Base-by-base conservation (phyloP, 2,113 vertebrate species). In the Chlorodrepanis virens region DNA sequence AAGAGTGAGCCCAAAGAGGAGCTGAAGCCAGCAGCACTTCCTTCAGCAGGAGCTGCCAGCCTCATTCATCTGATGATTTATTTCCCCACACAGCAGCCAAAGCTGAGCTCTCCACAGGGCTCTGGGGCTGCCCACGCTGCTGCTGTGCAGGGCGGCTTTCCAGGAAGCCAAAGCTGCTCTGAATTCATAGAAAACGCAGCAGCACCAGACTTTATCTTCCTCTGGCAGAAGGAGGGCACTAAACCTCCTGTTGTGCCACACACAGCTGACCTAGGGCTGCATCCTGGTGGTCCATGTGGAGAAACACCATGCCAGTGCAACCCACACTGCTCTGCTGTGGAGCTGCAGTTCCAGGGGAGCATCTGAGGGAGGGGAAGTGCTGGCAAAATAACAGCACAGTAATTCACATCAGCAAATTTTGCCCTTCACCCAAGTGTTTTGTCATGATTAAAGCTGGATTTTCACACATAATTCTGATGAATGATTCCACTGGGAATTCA, bases 81-180 rank as follows among this genome's bases (percentile, higher is more conserved):
- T 67, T 59, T 50, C 76, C 33, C 53, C 0, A 11, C 47, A 42
- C 50, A 52, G 91, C 78, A 56, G 40, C 82, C 72, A 76, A 81
- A 23, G 10, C 82, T 2, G 31, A 70, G 74, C 53, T 61, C 79
- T 45, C 47, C 28, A 0, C 4, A 35, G 12, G 59, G 28, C 37
- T 57, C 45, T 60, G 35, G 31, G 13, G 14, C 29, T 76, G 82
- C 85, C 78, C 60, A 69, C 20, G 1, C 50, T 78, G 65, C 52
- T 56, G 50, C 2, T 9, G 40, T 33, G 33, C 35, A 86, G 61
- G 47, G 37, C 4, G 4, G 45, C 82, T 90, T 93, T 92, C 86
- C 91, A 96, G 93, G 91, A 93, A 94, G 64, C 49, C 89, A 78
- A 75, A 82, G 3, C 86, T 76, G 78, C 61, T 68, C 28, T 9